Evolutionary conservation across 2,888 invertebrate species (phyloP).

Genomic region (Pollenia angustigena): DNA sequence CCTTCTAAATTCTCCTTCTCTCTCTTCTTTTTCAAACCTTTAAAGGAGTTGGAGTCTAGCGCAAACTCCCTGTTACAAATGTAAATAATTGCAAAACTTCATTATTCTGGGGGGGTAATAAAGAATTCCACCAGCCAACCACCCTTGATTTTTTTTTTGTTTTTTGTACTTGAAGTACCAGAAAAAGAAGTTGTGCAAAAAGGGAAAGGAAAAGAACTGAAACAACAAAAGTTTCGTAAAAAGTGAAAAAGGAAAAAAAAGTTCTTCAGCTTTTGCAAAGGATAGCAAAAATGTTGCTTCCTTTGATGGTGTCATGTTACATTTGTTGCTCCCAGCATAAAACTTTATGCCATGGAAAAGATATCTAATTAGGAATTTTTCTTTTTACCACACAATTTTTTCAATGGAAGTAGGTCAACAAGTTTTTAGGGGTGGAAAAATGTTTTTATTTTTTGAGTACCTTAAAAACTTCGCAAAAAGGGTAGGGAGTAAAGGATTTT

Average conservation of each 20-base stretch:
- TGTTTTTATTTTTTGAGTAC: not conserved
- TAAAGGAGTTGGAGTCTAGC: constrained; percentile 32
- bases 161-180: constrained; percentile 23
- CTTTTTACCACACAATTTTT: constrained; percentile 17
- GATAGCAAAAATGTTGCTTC: constrained; percentile 30
- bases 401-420: constrained; percentile 64
- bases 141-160: constrained; percentile 40
- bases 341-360: constrained; percentile 16
- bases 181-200: not conserved
- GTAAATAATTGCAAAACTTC: constrained; percentile 17
- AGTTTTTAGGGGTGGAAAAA: constrained; percentile 21
- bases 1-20: not conserved
- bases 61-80: constrained; percentile 18
- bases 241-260: constrained; percentile 1
- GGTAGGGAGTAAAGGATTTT: too few species aligned
- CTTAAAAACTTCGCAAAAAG: not conserved
- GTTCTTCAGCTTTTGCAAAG: constrained; percentile 18
- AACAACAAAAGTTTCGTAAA: not conserved
- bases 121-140: constrained; percentile 12
- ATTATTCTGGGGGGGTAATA: not conserved
- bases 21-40: not conserved
- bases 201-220: not conserved
- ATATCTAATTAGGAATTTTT: constrained; percentile 37
- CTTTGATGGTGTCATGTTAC: constrained; percentile 54
- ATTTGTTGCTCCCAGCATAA: constrained; percentile 52